These are phyloP conservation scores for Rhodinocichla rosea DNA, from an alignment of 2,113 vertebrate species.

Conservation along the genomic window DNA sequence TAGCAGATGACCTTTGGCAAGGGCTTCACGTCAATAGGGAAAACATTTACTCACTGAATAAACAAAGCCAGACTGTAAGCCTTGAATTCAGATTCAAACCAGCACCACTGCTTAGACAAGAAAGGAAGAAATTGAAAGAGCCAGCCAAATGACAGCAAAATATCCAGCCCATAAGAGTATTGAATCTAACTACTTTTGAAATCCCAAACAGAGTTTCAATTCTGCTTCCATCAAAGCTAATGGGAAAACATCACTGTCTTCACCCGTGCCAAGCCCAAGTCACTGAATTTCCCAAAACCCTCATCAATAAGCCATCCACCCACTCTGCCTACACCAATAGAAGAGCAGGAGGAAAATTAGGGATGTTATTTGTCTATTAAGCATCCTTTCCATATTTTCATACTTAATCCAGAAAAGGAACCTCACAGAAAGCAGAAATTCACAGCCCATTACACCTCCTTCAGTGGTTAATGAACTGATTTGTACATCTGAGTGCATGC, in stretches of 20 bases:
- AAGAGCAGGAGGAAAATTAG: neutral
- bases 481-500: neutral
- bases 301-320: neutral
- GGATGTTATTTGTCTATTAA: neutral
- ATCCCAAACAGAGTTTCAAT: neutral
- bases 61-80: conserved; percentile 18
- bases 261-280: neutral
- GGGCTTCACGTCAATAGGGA: neutral
- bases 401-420: neutral
- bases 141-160: neutral
- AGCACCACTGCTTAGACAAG: neutral
- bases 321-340: neutral
- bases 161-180: neutral
- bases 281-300: neutral
- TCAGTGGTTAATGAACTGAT: neutral
- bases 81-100: neutral
- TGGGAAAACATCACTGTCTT: neutral
- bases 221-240: neutral
- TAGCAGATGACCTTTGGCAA: conserved; percentile 36
- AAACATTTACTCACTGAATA: conserved; percentile 42
- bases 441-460: neutral
- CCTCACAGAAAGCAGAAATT: neutral
- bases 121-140: neutral
- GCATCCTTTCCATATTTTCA: neutral
- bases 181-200: neutral